A percentile compares a stretch with the other conserved stretches of the same genome.
Evolutionary conservation across 1,140 invertebrate genomes (phyloP).

Genomic region (Pygmarrhopalites habei): DNA sequence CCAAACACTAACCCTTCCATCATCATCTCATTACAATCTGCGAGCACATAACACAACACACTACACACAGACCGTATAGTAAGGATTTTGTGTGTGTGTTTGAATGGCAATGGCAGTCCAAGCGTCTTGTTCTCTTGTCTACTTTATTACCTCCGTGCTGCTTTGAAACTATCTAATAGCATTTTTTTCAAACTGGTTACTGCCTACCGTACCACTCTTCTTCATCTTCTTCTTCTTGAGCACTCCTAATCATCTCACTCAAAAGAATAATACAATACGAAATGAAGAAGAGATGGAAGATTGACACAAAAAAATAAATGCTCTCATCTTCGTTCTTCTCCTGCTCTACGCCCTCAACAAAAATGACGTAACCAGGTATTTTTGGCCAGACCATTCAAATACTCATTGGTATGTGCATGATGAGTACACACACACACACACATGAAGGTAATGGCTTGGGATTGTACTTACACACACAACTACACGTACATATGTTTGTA

Average conservation of each 20-base stretch:
- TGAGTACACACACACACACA: no score
- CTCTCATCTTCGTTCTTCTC: background rate
- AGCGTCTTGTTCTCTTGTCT: background rate
- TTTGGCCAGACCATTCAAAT: background rate
- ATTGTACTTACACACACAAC: no score
- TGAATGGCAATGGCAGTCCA: background rate
- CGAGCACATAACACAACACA: no score
- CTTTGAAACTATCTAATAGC: background rate
- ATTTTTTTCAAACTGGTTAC: background rate
- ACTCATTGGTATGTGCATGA: no score
- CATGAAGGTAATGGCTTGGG: no score
- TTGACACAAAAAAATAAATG: background rate
- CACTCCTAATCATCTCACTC: background rate
- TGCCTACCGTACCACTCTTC: background rate
- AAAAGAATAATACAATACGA: background rate
- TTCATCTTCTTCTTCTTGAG: background rate
- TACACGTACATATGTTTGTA: no score
- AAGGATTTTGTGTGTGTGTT: no score
- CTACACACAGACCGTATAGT: no score
- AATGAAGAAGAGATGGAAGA: background rate
- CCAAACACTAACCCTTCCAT: background rate
- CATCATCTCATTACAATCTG: constrained; percentile 8
- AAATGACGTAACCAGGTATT: constrained; percentile 3
- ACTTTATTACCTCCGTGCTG: background rate
- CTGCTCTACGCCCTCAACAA: background rate